Percentiles rank a stretch among this genome's conserved stretches.
Conservation (phyloP, 1,140 invertebrate species). For the Brachionus paranguensis region DNA sequence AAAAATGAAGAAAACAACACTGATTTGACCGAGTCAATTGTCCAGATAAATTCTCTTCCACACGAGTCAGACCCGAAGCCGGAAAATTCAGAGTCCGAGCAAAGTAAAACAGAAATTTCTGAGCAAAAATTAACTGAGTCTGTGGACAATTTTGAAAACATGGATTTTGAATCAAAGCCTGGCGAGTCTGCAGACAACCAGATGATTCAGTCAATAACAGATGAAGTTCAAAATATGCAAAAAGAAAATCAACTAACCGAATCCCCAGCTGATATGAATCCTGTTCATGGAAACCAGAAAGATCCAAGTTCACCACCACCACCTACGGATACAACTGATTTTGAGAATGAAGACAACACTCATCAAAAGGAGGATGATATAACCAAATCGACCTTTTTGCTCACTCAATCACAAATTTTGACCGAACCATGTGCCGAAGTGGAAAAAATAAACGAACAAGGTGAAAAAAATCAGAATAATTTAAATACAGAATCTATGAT, state of each 20-base stretch:
- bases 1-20: conserved; percentile 18
- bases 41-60: not conserved
- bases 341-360: not conserved
- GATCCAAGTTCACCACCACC: not conserved
- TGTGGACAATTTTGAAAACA: not conserved
- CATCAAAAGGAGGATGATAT: not conserved
- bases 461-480: not conserved
- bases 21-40: not conserved
- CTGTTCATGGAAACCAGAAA: not conserved
- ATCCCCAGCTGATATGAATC: not conserved
- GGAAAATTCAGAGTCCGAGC: not conserved
- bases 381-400: conserved; percentile 6
- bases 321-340: not conserved
- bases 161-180: not conserved
- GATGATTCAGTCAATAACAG: not conserved
- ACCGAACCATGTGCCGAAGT: not conserved
- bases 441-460: not conserved
- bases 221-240: not conserved
- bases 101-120: not conserved
- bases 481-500: conserved; percentile 18
- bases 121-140: not conserved
- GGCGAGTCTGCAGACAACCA: not conserved
- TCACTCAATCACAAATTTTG: conserved; percentile 3
- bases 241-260: not conserved
- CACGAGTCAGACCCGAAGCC: not conserved